Evolutionary conservation across 2,113 vertebrate genomes (phyloP), one percentile per base, ranked within the genome.

Genomic region (Dicerorhinus sumatrensis): DNA sequence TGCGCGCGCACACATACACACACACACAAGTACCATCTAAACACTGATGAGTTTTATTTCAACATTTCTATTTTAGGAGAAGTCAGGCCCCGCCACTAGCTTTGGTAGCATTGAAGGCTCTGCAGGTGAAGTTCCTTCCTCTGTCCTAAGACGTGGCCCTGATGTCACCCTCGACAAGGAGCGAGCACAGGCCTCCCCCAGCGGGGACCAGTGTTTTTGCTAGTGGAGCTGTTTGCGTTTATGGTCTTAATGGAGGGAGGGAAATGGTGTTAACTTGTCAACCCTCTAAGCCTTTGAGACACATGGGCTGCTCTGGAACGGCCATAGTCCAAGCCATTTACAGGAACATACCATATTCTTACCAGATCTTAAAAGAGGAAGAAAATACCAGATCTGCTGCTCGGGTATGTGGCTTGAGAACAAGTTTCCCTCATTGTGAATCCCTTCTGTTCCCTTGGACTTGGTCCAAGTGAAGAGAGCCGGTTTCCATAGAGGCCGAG

Each of bases 201-300:
- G 17, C 0, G 0, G 42, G 42, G 21, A 8, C 1, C 0, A 17
- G 42, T 12, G 20, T 1, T 7, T 39, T 5, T 36, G 72, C 54
- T 25, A 2, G 25, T 0, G 25, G 51, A 23, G 12, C 16, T 8
- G 7, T 4, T 51, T 25, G 6, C 1, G 21, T 46, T 16, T 60
- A 13, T 3, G 29, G 93, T 72, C n/a, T 65, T 13, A 3, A 21
- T 0, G 5, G 58, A 39, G 39, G 23, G 2, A 20, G 54, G 33
- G 63, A 36, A 11, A 14, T 29, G 46, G 42, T 1, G 42, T 29
- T 33, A 42, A 33, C n/a, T 2, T 42, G 75, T 11, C 6, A 14
- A 4, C 6, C 12, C 51, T 17, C 36, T 25, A 48, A 39, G 72
- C 20, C 36, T 87, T 92, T 17, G 25, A 70, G 25, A 70, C 39